Conservation (phyloP, 2,888 invertebrate genomes). For the Mythimna ferrago region DNA sequence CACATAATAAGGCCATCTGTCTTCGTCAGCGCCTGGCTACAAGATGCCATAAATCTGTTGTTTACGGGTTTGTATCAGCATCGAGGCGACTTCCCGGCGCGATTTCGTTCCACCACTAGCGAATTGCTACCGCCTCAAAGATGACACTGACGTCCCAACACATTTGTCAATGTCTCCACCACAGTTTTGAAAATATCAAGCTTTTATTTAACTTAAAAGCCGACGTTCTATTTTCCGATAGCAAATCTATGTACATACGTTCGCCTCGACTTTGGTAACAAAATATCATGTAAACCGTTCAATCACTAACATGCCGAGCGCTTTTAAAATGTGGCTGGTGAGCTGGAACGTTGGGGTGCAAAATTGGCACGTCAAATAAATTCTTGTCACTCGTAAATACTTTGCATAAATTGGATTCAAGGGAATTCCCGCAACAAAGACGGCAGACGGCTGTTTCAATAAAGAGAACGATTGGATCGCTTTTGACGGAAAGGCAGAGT, state of each 20-base stretch:
- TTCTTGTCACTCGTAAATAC: constrained; percentile 88
- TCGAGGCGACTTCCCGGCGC: constrained; percentile 46
- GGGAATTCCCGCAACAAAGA: constrained; percentile 87
- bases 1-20: constrained; percentile 64
- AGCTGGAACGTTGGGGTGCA: constrained; percentile 73
- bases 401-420: constrained; percentile 87
- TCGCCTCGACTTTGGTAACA: constrained; percentile 59
- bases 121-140: constrained; percentile 45
- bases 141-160: constrained; percentile 53
- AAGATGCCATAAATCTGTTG: constrained; percentile 66
- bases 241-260: constrained; percentile 39
- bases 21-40: constrained; percentile 63
- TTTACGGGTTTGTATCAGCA: constrained; percentile 61
- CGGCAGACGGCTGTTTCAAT: constrained; percentile 84
- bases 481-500: constrained; percentile 83
- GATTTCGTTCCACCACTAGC: constrained; percentile 40
- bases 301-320: constrained; percentile 71
- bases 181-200: constrained; percentile 44
- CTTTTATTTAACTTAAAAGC: constrained; percentile 50
- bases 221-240: constrained; percentile 51
- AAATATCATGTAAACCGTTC: constrained; percentile 74
- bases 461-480: constrained; percentile 86
- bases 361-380: constrained; percentile 87
- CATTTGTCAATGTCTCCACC: constrained; percentile 59
- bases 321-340: constrained; percentile 75